Base-by-base conservation (phyloP, 1,140 invertebrate species). In the Subanguina moxae region DNA sequence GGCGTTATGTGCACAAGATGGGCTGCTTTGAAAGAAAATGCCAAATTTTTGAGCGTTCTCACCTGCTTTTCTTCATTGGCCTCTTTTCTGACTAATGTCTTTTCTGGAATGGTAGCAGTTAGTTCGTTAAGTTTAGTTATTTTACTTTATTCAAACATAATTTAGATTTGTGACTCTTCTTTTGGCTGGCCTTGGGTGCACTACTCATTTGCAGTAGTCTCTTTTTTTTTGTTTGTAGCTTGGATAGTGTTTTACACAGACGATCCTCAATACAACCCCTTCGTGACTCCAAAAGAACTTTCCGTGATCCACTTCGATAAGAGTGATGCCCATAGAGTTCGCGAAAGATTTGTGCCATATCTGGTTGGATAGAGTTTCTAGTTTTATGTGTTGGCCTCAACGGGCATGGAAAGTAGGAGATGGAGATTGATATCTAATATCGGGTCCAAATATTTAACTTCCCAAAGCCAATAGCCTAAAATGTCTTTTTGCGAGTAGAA, bases 111-210 rank as follows among this genome's bases (percentile, higher is more conserved):
- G 32, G 70, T 69, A 25, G n/a, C n/a, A 61, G 48, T 45, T 76
- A 77, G 1, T 62, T 23, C n/a, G n/a, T n/a, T n/a, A n/a, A n/a
- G n/a, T n/a, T n/a, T n/a, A n/a, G n/a, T n/a, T n/a, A 38, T 38
- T 38, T 38, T 38, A 38, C 3, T 38, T 38, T 3, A 38, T 38
- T 38, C 8, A 7, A 15, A 30, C n/a, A 13, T 15, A 17, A 0
- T 59, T 68, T 25, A 72, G 70, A 45, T 74, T 23, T 74, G 73
- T 56, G 71, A 69, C 48, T 69, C 64, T n/a, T 59, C 61, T 0
- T 62, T 72, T 28, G 75, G 75, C 28, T 76, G 75, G 75, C 67
- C 72, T 43, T 64, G 45, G n/a, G 59, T 74, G 23, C 70, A 74
- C 52, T 76, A 77, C 48, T 30, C 64, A 52, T 70, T 69, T 32